phyloP scores from a whole-genome alignment of 2,113 vertebrate genomes.

The Lasiurus cinereus region DNA sequence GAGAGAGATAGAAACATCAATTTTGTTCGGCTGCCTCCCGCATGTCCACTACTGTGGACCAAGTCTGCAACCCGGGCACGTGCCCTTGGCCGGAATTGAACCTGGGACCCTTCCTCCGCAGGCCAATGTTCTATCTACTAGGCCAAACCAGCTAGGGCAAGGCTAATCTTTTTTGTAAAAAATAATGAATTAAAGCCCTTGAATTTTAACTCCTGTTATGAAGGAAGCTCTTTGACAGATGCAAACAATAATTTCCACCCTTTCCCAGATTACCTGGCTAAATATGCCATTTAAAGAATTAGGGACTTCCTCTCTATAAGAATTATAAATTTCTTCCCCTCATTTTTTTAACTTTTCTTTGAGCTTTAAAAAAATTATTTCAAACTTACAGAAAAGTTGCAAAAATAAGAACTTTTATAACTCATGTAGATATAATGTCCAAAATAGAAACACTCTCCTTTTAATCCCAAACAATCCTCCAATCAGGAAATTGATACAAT shows the following conservation, averaged over 20 bases:
- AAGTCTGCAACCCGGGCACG: too few relatives aligned
- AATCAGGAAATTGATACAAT: constrained; percentile 12
- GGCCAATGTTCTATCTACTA: too few relatives aligned
- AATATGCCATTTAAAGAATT: constrained; percentile 14
- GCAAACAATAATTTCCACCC: background rate
- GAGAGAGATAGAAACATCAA: too few relatives aligned
- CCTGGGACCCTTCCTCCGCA: too few relatives aligned
- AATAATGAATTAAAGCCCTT: background rate
- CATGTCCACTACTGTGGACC: too few relatives aligned
- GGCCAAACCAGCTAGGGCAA: too few relatives aligned
- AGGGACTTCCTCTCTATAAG: background rate
- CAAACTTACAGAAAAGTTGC: background rate
- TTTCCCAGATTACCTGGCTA: constrained; percentile 50
- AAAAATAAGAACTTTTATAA: background rate
- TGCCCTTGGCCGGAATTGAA: too few relatives aligned
- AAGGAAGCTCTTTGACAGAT: background rate
- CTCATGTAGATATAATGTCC: background rate
- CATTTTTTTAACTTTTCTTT: background rate
- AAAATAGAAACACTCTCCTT: background rate
- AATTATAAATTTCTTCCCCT: background rate
- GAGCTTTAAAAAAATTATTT: background rate
- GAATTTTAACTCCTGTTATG: background rate
- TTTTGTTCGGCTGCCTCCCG: too few relatives aligned
- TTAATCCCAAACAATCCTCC: background rate
- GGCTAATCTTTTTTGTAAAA: too few relatives aligned